Base-by-base conservation (phyloP, 1,140 invertebrate species). In the Neodiprion pinetum region DNA sequence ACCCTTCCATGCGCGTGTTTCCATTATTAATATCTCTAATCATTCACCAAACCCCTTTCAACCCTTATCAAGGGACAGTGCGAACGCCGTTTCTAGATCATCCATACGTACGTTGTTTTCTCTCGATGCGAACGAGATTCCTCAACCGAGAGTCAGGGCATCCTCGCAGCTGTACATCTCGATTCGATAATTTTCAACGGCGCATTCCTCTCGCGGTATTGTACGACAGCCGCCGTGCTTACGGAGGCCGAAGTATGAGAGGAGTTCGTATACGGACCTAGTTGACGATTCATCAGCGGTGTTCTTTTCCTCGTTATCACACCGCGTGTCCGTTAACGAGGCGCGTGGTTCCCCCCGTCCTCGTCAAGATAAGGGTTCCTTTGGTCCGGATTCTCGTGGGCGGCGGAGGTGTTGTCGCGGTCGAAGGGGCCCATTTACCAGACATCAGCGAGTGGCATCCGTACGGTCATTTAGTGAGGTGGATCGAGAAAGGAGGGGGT, bases 11-110 rank as follows among this genome's bases (percentile, higher is more conserved):
- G 71, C 73, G 78, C 77, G n/a, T 61, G 53, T 61, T 61, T 61
- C 53, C 53, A 77, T 83, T 87, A 87, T 86, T 88, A 88, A 88
- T 88, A 88, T 86, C 84, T 85, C 84, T 86, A 88, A 88, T 88
- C 86, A 88, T 87, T 87, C 86, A 88, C 65, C 80, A 76, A 79
- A 86, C 83, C 86, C 86, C 82, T 86, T 87, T 79, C 12, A 78
- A 87, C 85, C 85, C 84, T 87, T 86, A 88, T 87, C 86, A 88
- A 86, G 81, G 78, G 76, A 83, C 74, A 80, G 82, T 82, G 81
- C 74, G 80, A 80, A 79, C 80, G 79, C 53, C 66, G 73, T 76
- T 40, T 40, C 2, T 40, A 40, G 28, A 40, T 40, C 28, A 40
- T 40, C 2, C 28, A 40, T 40, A 40, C 28, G 5, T 40, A 40